These are phyloP conservation scores for Turritopsis dohrnii DNA, from an alignment of 30 jellyfish, hydroid and myxozoan species.

Conservation along the genomic window DNA sequence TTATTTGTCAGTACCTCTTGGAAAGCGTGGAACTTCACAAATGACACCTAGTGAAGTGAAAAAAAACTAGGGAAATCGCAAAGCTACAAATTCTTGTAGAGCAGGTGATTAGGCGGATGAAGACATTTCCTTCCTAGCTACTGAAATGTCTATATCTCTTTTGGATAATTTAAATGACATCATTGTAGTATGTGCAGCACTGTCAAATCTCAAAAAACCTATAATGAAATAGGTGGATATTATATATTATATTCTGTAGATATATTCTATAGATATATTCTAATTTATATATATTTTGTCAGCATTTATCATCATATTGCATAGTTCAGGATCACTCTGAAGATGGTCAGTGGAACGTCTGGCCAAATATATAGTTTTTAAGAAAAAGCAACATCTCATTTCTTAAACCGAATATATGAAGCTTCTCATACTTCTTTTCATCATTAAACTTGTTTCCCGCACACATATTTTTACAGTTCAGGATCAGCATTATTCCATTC, in stretches of 20 bases:
- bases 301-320: too few species aligned
- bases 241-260: not conserved
- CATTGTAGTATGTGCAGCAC: conserved; percentile 44
- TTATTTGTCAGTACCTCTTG: conserved; percentile 27
- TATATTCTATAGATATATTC: too few species aligned
- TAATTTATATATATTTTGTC: too few species aligned
- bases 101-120: conserved; percentile 46
- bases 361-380: too few species aligned
- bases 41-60: conserved; percentile 15
- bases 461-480: conserved; percentile 2
- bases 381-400: not conserved
- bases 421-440: too few species aligned
- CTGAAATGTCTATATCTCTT: conserved; percentile 41
- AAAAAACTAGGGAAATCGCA: conserved; percentile 40
- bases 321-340: too few species aligned
- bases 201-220: conserved; percentile 29
- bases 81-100: conserved; percentile 38
- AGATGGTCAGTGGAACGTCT: too few species aligned
- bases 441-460: too few species aligned
- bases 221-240: too few species aligned
- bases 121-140: conserved; percentile 34
- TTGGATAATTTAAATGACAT: conserved; percentile 19
- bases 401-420: too few species aligned
- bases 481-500: not conserved
- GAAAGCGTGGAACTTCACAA: conserved; percentile 39